Conservation (phyloP, 2,888 invertebrate genomes). For the Nephrotoma flavescens region DNA sequence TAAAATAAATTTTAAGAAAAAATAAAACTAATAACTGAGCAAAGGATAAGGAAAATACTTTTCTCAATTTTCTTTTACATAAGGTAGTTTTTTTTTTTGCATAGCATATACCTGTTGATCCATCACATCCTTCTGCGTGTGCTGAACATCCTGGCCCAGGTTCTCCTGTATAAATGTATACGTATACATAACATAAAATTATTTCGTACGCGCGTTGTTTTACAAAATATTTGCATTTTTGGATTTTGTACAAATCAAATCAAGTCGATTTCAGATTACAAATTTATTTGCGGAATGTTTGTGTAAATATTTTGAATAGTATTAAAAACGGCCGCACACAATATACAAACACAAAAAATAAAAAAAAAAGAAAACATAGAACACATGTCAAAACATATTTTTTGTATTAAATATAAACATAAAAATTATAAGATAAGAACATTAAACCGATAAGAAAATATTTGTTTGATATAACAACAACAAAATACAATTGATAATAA, state of each 20-base stretch:
- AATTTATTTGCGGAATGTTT: not conserved
- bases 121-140: slow-evolving; percentile 86
- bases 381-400: not conserved
- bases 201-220: not conserved
- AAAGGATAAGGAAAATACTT: not conserved
- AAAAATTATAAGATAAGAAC: not conserved
- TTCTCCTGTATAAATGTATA: slow-evolving; percentile 38
- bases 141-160: slow-evolving; percentile 81
- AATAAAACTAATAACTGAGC: not conserved
- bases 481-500: not conserved
- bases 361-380: not conserved
- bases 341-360: not conserved
- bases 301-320: not conserved
- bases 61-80: not conserved
- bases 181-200: slow-evolving; percentile 3
- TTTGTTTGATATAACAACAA: not conserved
- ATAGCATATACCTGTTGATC: slow-evolving; percentile 58
- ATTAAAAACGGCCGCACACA: not conserved
- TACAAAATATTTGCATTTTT: not conserved
- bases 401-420: not conserved
- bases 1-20: not conserved
- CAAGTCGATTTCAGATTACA: not conserved
- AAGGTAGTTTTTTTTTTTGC: not conserved
- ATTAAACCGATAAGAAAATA: not conserved
- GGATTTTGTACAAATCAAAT: not conserved